phyloP scores from a whole-genome alignment of 2,113 vertebrate genomes.

The Empidonax traillii region DNA sequence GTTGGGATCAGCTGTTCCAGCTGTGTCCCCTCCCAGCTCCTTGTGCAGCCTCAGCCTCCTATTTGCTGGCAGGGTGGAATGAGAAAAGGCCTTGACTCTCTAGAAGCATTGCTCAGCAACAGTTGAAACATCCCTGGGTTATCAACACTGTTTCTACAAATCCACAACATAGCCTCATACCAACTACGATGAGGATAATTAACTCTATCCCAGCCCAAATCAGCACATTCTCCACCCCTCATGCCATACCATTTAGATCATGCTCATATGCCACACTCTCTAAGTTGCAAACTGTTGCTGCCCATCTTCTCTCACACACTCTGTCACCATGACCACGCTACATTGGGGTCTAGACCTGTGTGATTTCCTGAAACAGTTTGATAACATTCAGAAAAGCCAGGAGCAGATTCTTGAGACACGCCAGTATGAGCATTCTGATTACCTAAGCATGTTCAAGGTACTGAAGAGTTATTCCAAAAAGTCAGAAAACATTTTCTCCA shows the following conservation, averaged over 20 bases:
- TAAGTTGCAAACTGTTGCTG: not conserved
- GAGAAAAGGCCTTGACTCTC: not conserved
- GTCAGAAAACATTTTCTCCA: not conserved
- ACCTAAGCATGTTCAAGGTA: not conserved
- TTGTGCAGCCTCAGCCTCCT: not conserved
- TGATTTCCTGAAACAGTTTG: not conserved
- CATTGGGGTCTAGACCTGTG: not conserved
- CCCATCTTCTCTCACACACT: not conserved
- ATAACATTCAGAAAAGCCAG: not conserved
- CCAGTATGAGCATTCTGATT: not conserved
- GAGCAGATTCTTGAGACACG: not conserved
- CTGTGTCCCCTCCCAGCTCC: accelerated
- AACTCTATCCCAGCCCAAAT: not conserved
- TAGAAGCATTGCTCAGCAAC: accelerated
- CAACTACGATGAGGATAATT: not conserved
- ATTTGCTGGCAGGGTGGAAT: accelerated
- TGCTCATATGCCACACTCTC: not conserved
- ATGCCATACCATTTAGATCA: not conserved
- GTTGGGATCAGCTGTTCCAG: not conserved
- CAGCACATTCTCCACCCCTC: not conserved
- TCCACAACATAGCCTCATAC: not conserved
- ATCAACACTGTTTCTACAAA: not conserved
- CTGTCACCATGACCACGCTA: not conserved
- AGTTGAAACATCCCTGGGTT: not conserved
- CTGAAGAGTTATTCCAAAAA: not conserved